These are phyloP conservation scores for Melanerpes aurifrons DNA, from an alignment of 2,113 vertebrate genomes.

Conservation along the genomic window DNA sequence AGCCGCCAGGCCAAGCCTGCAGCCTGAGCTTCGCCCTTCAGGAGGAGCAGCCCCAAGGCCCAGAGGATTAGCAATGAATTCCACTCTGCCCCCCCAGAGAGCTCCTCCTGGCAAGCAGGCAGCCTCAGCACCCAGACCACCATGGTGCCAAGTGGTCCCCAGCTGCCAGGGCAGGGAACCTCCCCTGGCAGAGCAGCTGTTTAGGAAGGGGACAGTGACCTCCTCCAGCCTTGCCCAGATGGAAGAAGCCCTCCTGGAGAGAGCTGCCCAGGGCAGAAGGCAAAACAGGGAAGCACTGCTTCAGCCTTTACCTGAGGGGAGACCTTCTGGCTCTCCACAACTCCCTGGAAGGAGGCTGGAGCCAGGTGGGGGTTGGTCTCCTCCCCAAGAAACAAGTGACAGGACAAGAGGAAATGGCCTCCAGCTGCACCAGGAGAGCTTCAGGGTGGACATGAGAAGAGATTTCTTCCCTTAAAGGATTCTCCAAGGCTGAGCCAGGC, in stretches of 20 bases:
- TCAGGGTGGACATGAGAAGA: too few relatives aligned
- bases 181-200: rapidly evolving
- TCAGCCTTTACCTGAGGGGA: too few relatives aligned
- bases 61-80: neutral
- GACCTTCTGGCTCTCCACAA: too few relatives aligned
- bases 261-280: neutral
- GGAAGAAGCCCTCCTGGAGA: neutral
- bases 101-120: rapidly evolving
- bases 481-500: too few relatives aligned
- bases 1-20: rapidly evolving
- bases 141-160: rapidly evolving
- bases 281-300: neutral
- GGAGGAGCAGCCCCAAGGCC: neutral
- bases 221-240: neutral
- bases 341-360: too few relatives aligned
- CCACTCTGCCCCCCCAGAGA: neutral
- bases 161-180: neutral
- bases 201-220: neutral
- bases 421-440: too few relatives aligned
- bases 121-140: neutral
- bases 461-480: too few relatives aligned
- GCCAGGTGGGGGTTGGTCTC: too few relatives aligned
- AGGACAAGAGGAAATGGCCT: too few relatives aligned
- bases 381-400: too few relatives aligned
- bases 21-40: neutral